Percentiles rank a stretch among this genome's conserved stretches.
phyloP scores from a whole-genome alignment of 2,113 vertebrate species.

The Verasper variegatus region DNA sequence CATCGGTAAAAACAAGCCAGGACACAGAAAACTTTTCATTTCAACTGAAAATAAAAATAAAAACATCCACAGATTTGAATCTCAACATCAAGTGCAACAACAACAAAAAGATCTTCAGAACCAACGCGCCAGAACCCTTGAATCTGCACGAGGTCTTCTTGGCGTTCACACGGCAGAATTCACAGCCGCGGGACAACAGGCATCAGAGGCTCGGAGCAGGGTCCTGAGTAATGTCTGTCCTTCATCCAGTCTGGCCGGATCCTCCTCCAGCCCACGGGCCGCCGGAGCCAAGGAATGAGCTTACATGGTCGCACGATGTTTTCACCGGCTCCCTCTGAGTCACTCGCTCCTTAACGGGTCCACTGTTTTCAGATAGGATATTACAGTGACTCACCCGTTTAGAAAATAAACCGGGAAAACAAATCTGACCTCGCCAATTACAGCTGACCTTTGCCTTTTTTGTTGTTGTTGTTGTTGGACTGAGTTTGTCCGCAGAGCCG shows the following conservation, averaged over 20 bases:
- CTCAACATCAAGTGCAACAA: not conserved
- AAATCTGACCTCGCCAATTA: not conserved
- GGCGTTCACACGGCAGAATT: constrained; percentile 49
- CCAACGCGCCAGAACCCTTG: constrained; percentile 16
- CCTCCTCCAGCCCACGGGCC: not conserved
- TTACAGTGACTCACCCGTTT: constrained; percentile 35
- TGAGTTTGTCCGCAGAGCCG: constrained; percentile 16
- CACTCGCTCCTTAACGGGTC: constrained; percentile 49
- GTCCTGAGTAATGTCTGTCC: constrained; percentile 70
- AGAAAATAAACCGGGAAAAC: constrained; percentile 1
- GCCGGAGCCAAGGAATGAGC: constrained; percentile 8
- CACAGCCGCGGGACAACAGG: constrained; percentile 35
- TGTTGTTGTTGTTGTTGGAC: constrained; percentile 18
- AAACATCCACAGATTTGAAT: too few relatives aligned
- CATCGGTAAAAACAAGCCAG: too few relatives aligned
- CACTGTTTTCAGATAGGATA: constrained; percentile 23
- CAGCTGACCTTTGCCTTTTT: not conserved
- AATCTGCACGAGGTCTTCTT: constrained; percentile 29
- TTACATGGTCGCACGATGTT: constrained; percentile 51
- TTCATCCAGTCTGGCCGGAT: constrained; percentile 37
- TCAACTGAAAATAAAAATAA: too few relatives aligned
- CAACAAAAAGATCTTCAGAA: not conserved
- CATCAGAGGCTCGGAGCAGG: constrained; percentile 36
- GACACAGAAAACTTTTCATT: too few relatives aligned
- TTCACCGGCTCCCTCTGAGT: constrained; percentile 58